These are phyloP conservation scores for Sarcoramphus papa DNA, from an alignment of 2,797 vertebrate species.

Conservation along the genomic window DNA sequence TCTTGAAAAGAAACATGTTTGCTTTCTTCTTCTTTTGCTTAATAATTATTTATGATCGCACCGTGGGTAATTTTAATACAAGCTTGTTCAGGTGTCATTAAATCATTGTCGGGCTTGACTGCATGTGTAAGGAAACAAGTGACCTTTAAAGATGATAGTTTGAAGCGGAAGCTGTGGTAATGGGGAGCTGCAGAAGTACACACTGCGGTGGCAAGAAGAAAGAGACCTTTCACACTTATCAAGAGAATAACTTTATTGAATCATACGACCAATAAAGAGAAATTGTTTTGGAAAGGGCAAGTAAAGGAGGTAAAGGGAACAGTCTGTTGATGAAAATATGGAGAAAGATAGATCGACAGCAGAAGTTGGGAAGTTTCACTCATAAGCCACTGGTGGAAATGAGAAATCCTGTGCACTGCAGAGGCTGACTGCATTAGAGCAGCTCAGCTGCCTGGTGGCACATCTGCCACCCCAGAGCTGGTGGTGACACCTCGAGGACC, in stretches of 20 bases:
- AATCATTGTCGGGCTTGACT: constrained; percentile 65
- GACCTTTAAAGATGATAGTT: constrained; percentile 78
- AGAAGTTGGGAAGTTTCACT: neutral
- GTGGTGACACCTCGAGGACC: neutral
- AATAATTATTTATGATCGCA: constrained; percentile 68
- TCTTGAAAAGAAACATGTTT: constrained; percentile 57
- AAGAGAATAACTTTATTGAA: constrained; percentile 65
- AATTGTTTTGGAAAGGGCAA: constrained; percentile 36
- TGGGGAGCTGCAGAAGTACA: constrained; percentile 50
- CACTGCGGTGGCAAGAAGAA: constrained; percentile 23
- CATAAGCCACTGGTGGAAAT: neutral
- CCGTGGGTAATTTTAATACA: constrained; percentile 63
- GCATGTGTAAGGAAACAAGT: constrained; percentile 67
- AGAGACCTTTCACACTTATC: constrained; percentile 61
- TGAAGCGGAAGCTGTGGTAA: constrained; percentile 61
- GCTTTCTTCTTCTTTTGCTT: constrained; percentile 66
- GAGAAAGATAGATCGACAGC: neutral
- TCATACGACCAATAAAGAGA: constrained; percentile 18
- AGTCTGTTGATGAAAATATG: neutral
- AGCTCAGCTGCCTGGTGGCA: neutral
- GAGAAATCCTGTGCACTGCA: neutral
- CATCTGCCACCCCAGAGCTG: neutral
- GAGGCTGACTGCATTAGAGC: neutral
- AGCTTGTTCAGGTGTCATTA: constrained; percentile 70
- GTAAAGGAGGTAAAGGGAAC: neutral